Conservation (phyloP, 2,797 vertebrate species). For the Gephyroberyx darwinii region DNA sequence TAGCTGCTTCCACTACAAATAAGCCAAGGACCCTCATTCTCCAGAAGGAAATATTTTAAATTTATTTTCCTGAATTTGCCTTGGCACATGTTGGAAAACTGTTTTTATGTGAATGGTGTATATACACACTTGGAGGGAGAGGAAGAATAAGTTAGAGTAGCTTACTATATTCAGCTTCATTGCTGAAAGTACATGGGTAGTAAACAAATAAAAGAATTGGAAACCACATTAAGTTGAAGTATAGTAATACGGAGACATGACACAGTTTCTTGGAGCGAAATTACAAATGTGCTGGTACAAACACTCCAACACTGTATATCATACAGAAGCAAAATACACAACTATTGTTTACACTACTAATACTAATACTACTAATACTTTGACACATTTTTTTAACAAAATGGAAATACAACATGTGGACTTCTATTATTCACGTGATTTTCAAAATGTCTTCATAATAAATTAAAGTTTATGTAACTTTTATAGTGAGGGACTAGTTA, state of each 20-base stretch:
- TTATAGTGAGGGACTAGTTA: not conserved
- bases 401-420: not conserved
- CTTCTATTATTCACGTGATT: not conserved
- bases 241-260: not conserved
- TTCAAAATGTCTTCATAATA: not conserved
- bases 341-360: not conserved
- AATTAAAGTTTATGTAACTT: not conserved
- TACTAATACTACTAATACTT: too few species aligned
- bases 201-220: conserved; percentile 14
- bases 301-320: not conserved
- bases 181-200: conserved; percentile 2
- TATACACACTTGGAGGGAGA: conserved; percentile 42
- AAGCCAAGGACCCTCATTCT: conserved; percentile 81
- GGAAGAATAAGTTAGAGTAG: conserved; percentile 26
- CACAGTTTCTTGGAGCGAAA: conserved; percentile 6
- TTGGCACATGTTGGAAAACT: conserved; percentile 53
- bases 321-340: not conserved
- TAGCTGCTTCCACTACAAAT: conserved; percentile 82
- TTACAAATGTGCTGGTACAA: not conserved
- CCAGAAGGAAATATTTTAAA: conserved; percentile 85
- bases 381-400: not conserved
- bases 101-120: conserved; percentile 51
- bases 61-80: conserved; percentile 77
- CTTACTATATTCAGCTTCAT: conserved; percentile 21
- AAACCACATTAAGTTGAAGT: conserved; percentile 23